Conservation (phyloP, 2,113 vertebrate genomes). For the Heliornis fulica region DNA sequence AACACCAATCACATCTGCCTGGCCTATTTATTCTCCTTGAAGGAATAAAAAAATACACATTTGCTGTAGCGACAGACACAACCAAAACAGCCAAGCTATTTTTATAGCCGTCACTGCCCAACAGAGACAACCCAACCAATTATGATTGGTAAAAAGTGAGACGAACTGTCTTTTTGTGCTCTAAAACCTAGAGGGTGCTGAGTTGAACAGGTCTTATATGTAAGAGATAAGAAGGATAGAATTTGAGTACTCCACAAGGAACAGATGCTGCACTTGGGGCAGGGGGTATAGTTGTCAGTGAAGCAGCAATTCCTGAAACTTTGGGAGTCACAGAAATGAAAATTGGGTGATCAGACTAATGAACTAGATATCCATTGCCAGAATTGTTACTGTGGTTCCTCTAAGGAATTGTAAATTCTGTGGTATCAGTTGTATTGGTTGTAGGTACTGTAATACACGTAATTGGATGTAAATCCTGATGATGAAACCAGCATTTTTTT, state of each 20-base stretch:
- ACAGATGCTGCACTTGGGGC: not conserved
- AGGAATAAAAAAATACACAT: not conserved
- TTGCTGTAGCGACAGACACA: not conserved
- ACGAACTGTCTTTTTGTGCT: not conserved
- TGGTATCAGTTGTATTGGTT: not conserved
- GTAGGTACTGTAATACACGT: fast-evolving
- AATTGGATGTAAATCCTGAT: not conserved
- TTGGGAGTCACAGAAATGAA: not conserved
- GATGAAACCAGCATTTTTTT: not conserved
- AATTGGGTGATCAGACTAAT: not conserved
- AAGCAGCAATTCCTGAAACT: not conserved
- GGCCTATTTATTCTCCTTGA: not conserved
- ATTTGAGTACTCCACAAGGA: not conserved
- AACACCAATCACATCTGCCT: not conserved
- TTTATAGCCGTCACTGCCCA: not conserved
- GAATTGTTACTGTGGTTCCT: not conserved
- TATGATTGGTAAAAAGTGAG: not conserved
- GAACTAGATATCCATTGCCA: not conserved
- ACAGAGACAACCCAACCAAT: not conserved
- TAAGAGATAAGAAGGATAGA: not conserved
- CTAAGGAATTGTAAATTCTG: not conserved
- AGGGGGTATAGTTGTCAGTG: fast-evolving
- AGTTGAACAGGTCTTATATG: not conserved
- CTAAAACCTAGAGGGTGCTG: not conserved
- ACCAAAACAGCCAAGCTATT: fast-evolving